Evolutionary conservation across 2,888 invertebrate species (phyloP).

Genomic region (Agonopterix arenella): DNA sequence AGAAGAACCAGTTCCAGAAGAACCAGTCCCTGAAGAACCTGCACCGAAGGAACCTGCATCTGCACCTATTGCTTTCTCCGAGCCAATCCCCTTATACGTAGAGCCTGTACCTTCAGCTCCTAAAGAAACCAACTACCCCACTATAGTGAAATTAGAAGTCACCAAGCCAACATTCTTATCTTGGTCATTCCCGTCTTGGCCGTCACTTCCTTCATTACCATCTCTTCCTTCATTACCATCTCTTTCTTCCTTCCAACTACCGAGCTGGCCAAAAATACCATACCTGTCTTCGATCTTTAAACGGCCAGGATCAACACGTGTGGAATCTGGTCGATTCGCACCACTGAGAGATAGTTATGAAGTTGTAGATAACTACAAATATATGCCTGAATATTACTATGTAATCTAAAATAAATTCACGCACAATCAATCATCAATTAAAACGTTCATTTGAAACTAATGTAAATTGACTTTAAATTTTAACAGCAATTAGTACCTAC

Average conservation of each 20-base stretch:
- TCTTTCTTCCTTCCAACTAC: background rate
- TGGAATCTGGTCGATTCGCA: no score
- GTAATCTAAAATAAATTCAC: background rate
- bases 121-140: background rate
- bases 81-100: background rate
- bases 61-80: background rate
- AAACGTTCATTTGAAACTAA: no score
- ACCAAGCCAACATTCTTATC: background rate
- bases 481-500: no score
- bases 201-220: background rate
- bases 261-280: background rate
- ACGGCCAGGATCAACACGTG: no score
- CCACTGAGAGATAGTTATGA: background rate
- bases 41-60: conserved; percentile 5
- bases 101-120: background rate
- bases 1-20: conserved; percentile 7
- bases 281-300: no score
- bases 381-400: background rate
- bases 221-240: background rate
- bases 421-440: no score
- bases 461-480: no score
- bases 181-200: background rate
- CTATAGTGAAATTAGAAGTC: background rate
- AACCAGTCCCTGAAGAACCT: conserved; percentile 5
- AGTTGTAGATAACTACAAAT: background rate